These are phyloP conservation scores for Vanessa cardui DNA, from an alignment of 2,888 invertebrate species.

Conservation along the genomic window DNA sequence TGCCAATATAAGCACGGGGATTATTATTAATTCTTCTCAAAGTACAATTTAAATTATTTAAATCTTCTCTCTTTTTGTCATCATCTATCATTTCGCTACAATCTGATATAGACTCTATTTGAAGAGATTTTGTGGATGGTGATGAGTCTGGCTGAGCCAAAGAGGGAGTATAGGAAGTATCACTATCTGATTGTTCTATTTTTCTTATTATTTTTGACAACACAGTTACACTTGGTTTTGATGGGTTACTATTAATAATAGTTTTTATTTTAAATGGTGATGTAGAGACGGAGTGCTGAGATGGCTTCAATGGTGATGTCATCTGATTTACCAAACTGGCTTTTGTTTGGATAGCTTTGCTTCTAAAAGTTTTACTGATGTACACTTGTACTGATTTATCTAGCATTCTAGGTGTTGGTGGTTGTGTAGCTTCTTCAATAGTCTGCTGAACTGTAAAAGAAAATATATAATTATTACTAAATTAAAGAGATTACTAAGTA, in stretches of 20 bases:
- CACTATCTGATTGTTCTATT: background rate
- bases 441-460: too few relatives aligned
- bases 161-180: background rate
- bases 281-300: background rate
- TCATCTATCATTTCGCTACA: background rate
- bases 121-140: background rate
- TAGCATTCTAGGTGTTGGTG: background rate
- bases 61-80: background rate
- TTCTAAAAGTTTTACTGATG: background rate
- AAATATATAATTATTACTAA: too few relatives aligned
- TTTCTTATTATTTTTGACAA: background rate
- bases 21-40: slow-evolving; percentile 16
- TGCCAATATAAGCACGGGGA: slow-evolving; percentile 30
- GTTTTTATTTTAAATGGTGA: background rate
- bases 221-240: background rate
- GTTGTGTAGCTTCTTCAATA: too few relatives aligned
- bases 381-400: background rate
- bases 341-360: background rate
- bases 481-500: too few relatives aligned
- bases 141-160: background rate
- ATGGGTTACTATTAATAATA: background rate
- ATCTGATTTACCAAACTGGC: background rate
- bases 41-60: background rate
- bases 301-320: background rate
- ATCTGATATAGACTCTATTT: background rate